Evolutionary conservation across 2,888 invertebrate genomes (phyloP), one percentile per base, ranked within the genome.

Genomic region (Netelia fuscicornis): DNA sequence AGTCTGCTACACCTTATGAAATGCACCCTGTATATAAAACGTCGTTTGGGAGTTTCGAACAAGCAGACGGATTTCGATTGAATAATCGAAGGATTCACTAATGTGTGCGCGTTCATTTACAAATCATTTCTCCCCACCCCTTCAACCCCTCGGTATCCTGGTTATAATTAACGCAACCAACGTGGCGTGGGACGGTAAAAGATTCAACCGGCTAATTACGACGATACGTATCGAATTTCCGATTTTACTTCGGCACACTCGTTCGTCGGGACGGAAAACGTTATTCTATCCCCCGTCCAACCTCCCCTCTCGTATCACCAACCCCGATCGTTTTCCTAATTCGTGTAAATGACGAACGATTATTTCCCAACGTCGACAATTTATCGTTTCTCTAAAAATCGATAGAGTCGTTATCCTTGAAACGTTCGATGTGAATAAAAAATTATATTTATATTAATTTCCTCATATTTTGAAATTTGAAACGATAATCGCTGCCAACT

Each of bases 71-170:
- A 70, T 37, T 76, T 70, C 60, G 72, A 37, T 65, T 68, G 37
- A 68, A 83, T 83, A 78, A 83, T 78, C 62, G 60, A 83, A 62
- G 52, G 58, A 17, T 48, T 11, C 9, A 17, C 25, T 20, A 20
- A 60, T 30, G 10, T 67, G 42, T 30, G 52, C 52, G 48, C 64
- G 37, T 6, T 52, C 67, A 62, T 77, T 23, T 44, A 37, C 10
- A 10, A 8, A 20, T 20, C 5, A 20, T 6, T 2, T 8, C 6
- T 11, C 17, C 3, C 17, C 3, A n/a, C 42, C 23, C 17, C 64
- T 54, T 13, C 23, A 52, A 62, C 20, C 62, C 30, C 5, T 77
- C 30, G 17, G 20, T 23, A 62, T 17, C 54, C 20, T 25, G 10
- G 13, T 9, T 67, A 71, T 74, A 72, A 77, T 68, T 72, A 74